These are phyloP conservation scores for Rhadina sibilatrix DNA, from an alignment of 2,113 vertebrate species.

Conservation along the genomic window DNA sequence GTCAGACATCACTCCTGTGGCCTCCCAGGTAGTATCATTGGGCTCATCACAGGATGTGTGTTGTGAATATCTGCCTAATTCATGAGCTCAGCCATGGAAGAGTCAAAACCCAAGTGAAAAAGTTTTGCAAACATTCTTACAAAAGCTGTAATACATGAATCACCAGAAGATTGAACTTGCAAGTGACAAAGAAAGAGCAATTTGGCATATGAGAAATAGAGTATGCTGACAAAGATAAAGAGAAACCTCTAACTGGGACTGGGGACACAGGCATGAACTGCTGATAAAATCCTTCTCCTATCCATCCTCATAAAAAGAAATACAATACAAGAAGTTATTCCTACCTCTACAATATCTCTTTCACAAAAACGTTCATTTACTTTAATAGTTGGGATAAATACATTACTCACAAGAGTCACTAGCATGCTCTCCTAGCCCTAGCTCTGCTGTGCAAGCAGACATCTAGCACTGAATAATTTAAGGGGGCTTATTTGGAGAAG, in stretches of 20 bases:
- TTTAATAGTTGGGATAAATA: neutral
- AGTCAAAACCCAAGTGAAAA: neutral
- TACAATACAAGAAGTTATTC: slow-evolving; percentile 23
- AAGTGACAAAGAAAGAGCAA: neutral
- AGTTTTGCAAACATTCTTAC: neutral
- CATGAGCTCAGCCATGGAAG: neutral
- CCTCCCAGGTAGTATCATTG: neutral
- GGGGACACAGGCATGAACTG: neutral
- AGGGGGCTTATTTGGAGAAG: neutral
- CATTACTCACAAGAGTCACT: neutral
- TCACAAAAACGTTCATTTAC: neutral
- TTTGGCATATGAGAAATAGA: slow-evolving; percentile 30
- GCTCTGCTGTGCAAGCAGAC: neutral
- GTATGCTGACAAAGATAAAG: neutral
- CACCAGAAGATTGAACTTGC: neutral
- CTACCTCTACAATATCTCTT: neutral
- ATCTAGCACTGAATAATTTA: neutral
- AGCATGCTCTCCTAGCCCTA: neutral
- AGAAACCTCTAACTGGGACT: neutral
- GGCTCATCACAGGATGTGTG: neutral
- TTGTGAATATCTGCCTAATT: neutral
- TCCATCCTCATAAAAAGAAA: neutral
- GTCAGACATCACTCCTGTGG: neutral
- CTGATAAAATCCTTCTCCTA: neutral
- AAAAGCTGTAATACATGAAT: neutral